Evolutionary conservation across 2,113 vertebrate genomes (phyloP).

Genomic region (Halcyon malimbica): DNA sequence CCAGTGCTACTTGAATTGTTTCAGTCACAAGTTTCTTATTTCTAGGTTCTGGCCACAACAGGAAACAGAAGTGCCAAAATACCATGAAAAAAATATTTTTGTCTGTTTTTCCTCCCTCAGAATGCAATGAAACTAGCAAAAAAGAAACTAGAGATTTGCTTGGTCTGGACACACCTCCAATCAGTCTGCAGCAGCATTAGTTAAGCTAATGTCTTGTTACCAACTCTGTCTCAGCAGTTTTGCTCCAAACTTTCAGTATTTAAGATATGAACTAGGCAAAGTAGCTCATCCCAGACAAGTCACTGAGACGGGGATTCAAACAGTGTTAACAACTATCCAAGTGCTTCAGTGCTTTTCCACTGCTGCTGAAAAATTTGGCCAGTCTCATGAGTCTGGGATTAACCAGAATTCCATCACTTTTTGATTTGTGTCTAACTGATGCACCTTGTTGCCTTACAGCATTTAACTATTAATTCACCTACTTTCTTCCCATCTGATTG

Average conservation of each 20-base stretch:
- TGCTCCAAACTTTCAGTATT: neutral
- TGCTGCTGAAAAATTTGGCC: neutral
- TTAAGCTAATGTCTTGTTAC: neutral
- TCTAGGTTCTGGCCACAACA: slow-evolving; percentile 47
- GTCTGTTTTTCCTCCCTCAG: slow-evolving; percentile 20
- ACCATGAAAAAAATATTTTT: slow-evolving; percentile 25
- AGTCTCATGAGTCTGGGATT: neutral
- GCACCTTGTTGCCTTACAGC: neutral
- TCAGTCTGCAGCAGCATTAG: neutral
- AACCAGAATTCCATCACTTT: neutral
- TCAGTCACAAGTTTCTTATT: slow-evolving; percentile 38
- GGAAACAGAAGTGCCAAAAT: slow-evolving; percentile 64
- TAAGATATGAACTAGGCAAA: neutral
- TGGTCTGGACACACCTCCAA: neutral
- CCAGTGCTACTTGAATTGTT: slow-evolving; percentile 42
- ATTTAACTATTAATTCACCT: neutral
- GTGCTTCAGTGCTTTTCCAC: neutral
- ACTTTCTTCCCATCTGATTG: neutral
- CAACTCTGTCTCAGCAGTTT: neutral
- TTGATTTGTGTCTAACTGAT: neutral
- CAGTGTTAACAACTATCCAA: neutral
- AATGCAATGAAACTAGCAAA: neutral
- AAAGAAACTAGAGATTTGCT: slow-evolving; percentile 11
- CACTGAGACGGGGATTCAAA: neutral
- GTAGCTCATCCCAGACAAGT: neutral